Evolutionary conservation across 2,797 vertebrate species (phyloP), one percentile per base, ranked within the genome.

Genomic region (Capromys pilorides): DNA sequence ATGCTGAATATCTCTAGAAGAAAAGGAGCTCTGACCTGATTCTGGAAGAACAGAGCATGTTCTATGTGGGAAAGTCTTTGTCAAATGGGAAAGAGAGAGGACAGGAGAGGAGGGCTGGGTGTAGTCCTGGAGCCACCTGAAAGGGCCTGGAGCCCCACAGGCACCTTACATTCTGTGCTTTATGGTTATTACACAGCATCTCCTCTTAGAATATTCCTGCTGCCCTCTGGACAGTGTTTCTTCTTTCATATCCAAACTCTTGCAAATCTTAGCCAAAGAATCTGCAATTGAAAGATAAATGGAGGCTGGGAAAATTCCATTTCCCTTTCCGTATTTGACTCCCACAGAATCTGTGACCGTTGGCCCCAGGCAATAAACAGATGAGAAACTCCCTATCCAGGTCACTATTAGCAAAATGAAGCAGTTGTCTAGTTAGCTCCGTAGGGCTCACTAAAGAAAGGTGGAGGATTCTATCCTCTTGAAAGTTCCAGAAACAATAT

Each of bases 21-120:
- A 22, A 95, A 96, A 90, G 71, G 66, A 91, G 14, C 54, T 92
- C 89, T 95, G 61, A 77, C 73, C 91, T 84, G 54, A 77, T 95
- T 94, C 62, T 69, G 93, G 80, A 21, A 79, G 77, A 93, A 92
- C 19, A 66, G 71, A 82, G 24, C 24, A 57, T 31, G 33, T 90
- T 57, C 61, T 51, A 71, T 36, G 54, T 18, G 79, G 78, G 49
- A 83, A 95, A 59, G 86, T 41, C 28, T 59, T 95, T 90, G 67
- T 75, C 67, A 86, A 28, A 41, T 24, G 45, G 36, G 26, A 78
- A 94, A 69, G 41, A 71, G 49, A 81, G 22, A 80, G 41, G 12
- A 64, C 28, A 54, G 14, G 41, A 85, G 26, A 41, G 26, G 59
- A 49, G 16, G 28, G 33, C 41, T 51, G 10, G n/a, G 16, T 9